Conservation (phyloP, 2,797 vertebrate genomes). For the Spheniscus humboldti region DNA sequence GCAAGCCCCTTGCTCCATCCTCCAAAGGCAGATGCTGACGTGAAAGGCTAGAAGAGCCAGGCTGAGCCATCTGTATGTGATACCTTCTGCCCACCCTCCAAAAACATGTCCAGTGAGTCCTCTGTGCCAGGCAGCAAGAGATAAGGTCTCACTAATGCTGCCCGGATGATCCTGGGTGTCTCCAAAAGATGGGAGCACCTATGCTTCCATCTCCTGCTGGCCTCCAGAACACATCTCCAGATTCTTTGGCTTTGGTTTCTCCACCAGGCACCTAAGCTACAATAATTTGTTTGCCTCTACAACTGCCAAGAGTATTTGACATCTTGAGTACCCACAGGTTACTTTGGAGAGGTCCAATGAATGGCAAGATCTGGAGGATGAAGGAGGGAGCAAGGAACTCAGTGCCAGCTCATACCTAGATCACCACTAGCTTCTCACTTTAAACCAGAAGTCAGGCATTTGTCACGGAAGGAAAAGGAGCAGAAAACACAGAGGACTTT, state of each 20-base stretch:
- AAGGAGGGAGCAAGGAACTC: background rate
- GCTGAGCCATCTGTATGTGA: background rate
- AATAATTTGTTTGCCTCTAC: background rate
- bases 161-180: background rate
- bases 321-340: background rate
- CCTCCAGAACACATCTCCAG: background rate
- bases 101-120: background rate
- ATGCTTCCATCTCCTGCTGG: background rate
- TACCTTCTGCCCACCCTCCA: background rate
- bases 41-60: background rate
- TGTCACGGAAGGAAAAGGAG: background rate
- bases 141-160: background rate
- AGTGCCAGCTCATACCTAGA: background rate
- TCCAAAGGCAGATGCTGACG: background rate
- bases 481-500: background rate
- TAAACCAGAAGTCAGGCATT: background rate
- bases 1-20: background rate
- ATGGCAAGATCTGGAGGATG: background rate
- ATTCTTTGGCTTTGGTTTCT: background rate
- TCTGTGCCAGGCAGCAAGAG: background rate
- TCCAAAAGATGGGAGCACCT: background rate
- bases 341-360: background rate
- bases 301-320: background rate
- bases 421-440: background rate
- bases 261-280: background rate